A percentile compares a stretch with the other conserved stretches of the same genome.
These are phyloP conservation scores for Chlamydotis undulata DNA, from an alignment of 2,113 vertebrate genomes.

Conservation along the genomic window DNA sequence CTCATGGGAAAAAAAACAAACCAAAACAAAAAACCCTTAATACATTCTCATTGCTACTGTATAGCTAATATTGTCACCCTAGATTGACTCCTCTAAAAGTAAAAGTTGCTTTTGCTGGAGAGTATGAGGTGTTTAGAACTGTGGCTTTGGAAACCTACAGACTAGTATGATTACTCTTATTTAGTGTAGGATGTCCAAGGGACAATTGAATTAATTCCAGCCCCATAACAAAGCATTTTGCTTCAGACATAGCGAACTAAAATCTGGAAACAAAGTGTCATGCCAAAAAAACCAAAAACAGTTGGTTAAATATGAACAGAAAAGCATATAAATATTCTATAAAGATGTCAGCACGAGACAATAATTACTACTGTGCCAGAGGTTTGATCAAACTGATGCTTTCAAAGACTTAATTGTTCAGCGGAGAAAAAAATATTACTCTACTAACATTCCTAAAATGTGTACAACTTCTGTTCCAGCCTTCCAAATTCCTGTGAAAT, in stretches of 20 bases:
- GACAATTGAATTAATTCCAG: not conserved
- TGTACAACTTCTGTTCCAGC: not conserved
- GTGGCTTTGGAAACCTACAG: not conserved
- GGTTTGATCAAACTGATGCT: not conserved
- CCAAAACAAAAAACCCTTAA: not conserved
- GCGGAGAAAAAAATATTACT: not conserved
- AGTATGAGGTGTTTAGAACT: not conserved
- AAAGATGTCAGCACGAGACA: slow-evolving; percentile 40
- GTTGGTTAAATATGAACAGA: slow-evolving; percentile 42
- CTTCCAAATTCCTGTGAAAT: slow-evolving; percentile 39
- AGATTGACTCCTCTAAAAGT: not conserved
- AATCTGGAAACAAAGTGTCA: not conserved
- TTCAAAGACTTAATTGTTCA: slow-evolving; percentile 43
- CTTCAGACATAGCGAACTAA: not conserved
- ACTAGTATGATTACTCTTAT: not conserved
- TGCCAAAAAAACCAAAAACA: not conserved
- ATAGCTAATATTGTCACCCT: not conserved
- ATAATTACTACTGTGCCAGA: slow-evolving; percentile 15
- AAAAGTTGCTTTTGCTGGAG: not conserved
- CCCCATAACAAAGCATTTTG: not conserved
- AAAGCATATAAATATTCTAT: slow-evolving; percentile 46
- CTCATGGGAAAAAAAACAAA: not conserved
- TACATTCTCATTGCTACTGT: slow-evolving; percentile 23
- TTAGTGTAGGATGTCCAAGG: not conserved
- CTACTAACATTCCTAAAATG: not conserved